Conservation (phyloP, 2,888 invertebrate species). For the Chrysomela aeneicollis region DNA sequence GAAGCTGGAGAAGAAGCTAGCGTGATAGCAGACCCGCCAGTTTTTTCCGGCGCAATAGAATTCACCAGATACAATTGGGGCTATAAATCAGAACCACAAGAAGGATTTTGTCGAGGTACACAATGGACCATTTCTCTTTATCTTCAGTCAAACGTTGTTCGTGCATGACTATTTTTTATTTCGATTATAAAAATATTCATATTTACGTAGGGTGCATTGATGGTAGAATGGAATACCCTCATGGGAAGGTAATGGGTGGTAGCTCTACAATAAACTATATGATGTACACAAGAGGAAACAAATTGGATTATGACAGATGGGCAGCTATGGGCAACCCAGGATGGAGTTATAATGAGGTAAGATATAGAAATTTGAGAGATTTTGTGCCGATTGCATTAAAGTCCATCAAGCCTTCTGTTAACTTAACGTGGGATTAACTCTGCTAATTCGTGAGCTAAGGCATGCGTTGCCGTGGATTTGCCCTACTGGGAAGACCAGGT, state of each 20-base stretch:
- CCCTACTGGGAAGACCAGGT: no score
- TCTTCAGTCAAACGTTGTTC: no score
- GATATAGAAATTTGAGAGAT: not conserved
- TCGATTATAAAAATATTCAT: not conserved
- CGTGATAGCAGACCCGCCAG: conserved; percentile 76
- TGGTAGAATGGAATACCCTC: conserved; percentile 5
- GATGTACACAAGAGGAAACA: conserved; percentile 69
- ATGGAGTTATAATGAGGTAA: conserved; percentile 63
- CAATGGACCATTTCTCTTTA: no score
- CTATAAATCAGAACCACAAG: conserved; percentile 80
- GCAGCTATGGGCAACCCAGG: conserved; percentile 65
- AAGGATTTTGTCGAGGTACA: conserved; percentile 66
- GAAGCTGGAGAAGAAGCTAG: conserved; percentile 79
- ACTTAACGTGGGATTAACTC: no score
- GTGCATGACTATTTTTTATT: no score
- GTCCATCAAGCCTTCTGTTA: no score
- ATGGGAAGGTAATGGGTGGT: conserved; percentile 60
- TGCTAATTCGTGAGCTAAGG: no score
- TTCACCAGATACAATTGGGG: conserved; percentile 79
- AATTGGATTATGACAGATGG: conserved; percentile 76
- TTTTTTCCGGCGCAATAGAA: conserved; percentile 75
- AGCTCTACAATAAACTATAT: conserved; percentile 60
- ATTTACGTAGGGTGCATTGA: conserved; percentile 14
- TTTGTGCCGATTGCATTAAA: no score
- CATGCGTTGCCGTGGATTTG: no score